Conservation (phyloP, 2,888 invertebrate species). For the Pandemis cinnamomeana region DNA sequence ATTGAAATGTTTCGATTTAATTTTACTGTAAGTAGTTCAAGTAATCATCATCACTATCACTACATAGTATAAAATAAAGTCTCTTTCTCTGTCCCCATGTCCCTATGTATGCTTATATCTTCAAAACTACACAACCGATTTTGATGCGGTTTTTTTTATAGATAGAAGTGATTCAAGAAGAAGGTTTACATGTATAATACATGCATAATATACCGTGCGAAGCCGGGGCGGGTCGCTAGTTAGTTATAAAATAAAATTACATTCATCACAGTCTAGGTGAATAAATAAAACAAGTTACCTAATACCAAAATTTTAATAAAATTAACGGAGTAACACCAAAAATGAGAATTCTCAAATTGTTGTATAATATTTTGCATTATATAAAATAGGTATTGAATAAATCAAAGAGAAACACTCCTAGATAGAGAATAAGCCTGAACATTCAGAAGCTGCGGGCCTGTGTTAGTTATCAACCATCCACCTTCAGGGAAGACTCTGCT, state of each 20-base stretch:
- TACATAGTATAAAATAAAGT: too few relatives aligned
- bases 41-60: too few relatives aligned
- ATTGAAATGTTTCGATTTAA: neutral
- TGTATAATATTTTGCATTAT: neutral
- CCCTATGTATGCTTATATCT: too few relatives aligned
- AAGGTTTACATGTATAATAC: too few relatives aligned
- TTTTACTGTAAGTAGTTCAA: neutral
- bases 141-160: too few relatives aligned
- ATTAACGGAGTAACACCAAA: neutral
- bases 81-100: too few relatives aligned
- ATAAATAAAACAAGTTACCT: neutral
- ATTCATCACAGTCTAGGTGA: neutral
- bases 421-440: conserved; percentile 63
- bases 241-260: too few relatives aligned
- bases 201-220: too few relatives aligned
- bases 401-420: conserved; percentile 61
- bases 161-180: too few relatives aligned
- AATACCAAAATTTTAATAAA: conserved; percentile 2
- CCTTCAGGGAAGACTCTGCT: conserved; percentile 71
- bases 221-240: too few relatives aligned
- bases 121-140: too few relatives aligned
- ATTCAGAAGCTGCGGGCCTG: conserved; percentile 60
- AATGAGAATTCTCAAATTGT: conserved; percentile 21
- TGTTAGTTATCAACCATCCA: conserved; percentile 68
- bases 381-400: neutral